phyloP scores from a whole-genome alignment of 1,140 invertebrate genomes.

The Brachionus rubens region DNA sequence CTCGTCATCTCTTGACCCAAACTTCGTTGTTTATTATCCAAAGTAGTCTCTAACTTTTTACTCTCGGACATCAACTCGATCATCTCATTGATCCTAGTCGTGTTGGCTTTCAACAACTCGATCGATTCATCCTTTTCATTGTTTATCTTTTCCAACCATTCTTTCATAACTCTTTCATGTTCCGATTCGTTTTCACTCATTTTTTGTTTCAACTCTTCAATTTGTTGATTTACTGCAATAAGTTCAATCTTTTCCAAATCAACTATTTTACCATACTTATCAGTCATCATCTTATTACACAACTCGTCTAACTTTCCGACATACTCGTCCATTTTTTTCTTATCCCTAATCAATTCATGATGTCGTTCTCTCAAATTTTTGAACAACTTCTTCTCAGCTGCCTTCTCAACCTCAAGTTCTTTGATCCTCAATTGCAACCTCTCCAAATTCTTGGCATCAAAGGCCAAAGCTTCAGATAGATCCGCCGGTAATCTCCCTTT shows the following conservation, averaged over 20 bases:
- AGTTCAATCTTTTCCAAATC: slow-evolving; percentile 59
- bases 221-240: slow-evolving; percentile 57
- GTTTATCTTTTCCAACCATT: slow-evolving; percentile 49
- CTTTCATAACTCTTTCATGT: slow-evolving; percentile 31
- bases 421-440: slow-evolving; percentile 66
- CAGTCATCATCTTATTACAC: slow-evolving; percentile 57
- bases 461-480: slow-evolving; percentile 66
- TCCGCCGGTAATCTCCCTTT: slow-evolving; percentile 61
- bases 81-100: slow-evolving; percentile 55
- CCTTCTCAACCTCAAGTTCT: slow-evolving; percentile 67
- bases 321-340: slow-evolving; percentile 55
- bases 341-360: slow-evolving; percentile 57
- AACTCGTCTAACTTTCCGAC: slow-evolving; percentile 55
- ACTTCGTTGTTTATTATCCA: slow-evolving; percentile 57
- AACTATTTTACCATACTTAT: slow-evolving; percentile 58
- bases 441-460: slow-evolving; percentile 64
- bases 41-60: slow-evolving; percentile 51
- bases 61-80: slow-evolving; percentile 54
- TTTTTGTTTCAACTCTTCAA: slow-evolving; percentile 52
- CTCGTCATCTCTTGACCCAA: slow-evolving; percentile 57
- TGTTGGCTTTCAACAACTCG: slow-evolving; percentile 56
- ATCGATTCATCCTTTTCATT: slow-evolving; percentile 54
- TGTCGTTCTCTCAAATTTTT: slow-evolving; percentile 59
- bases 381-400: slow-evolving; percentile 64
- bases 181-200: slow-evolving; percentile 35